Evolutionary conservation across 2,888 invertebrate genomes (phyloP).

Genomic region (Halictus ligatus): DNA sequence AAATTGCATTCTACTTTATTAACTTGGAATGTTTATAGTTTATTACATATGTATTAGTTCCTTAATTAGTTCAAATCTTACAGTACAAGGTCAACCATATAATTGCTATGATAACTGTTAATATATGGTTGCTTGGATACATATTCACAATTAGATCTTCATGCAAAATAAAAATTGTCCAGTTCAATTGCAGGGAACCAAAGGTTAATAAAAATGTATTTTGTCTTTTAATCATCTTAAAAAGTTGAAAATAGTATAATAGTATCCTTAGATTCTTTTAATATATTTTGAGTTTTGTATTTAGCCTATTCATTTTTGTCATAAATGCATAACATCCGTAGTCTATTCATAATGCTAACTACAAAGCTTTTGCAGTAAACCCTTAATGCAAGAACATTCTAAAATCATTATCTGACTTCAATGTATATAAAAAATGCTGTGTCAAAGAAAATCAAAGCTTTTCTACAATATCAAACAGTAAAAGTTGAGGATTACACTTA

Average conservation of each 20-base stretch:
- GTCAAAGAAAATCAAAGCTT: neutral
- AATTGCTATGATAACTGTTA: neutral
- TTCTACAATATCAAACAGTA: neutral
- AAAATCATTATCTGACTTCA: neutral
- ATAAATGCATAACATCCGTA: neutral
- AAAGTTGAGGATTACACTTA: neutral
- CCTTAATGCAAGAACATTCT: neutral
- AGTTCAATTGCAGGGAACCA: neutral
- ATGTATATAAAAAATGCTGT: neutral
- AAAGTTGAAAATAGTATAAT: neutral
- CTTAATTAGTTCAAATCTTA: neutral
- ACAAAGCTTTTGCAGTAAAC: neutral
- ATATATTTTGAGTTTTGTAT: neutral
- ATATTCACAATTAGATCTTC: neutral
- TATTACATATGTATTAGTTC: neutral
- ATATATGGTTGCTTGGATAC: neutral
- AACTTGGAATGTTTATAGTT: neutral
- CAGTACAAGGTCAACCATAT: neutral
- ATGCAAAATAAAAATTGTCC: neutral
- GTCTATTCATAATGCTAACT: neutral
- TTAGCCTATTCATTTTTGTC: neutral
- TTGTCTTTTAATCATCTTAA: neutral
- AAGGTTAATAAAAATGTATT: neutral
- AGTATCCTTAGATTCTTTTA: neutral
- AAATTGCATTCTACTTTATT: neutral